phyloP scores from a whole-genome alignment of 2,888 invertebrate species.

The Drosophila hamatofila region DNA sequence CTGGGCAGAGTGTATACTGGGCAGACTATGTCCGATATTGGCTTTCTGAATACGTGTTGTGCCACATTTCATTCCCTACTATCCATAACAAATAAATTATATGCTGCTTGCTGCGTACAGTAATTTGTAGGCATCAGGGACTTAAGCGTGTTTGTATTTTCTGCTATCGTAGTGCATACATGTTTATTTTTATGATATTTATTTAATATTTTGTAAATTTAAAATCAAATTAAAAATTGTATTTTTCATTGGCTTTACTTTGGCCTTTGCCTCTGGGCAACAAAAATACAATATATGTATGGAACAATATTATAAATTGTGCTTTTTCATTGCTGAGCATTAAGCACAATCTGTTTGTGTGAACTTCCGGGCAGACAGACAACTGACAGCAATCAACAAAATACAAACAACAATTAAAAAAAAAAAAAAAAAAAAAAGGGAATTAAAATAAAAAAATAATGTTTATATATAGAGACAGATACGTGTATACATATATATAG shows the following conservation, averaged over 20 bases:
- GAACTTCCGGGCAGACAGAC: conserved; percentile 22
- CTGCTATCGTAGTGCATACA: background rate
- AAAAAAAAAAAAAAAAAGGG: background rate
- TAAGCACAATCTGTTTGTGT: conserved; percentile 33
- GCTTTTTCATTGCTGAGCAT: conserved; percentile 19
- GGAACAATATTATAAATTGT: conserved; percentile 19
- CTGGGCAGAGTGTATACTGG: no score
- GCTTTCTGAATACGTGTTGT: no score
- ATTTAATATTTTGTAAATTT: background rate
- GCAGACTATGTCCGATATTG: no score
- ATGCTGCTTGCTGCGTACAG: no score
- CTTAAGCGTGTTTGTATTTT: background rate
- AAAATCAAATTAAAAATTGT: background rate
- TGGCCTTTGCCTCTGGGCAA: background rate
- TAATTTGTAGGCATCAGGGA: no score
- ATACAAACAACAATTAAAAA: background rate
- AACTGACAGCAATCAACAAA: conserved; percentile 25
- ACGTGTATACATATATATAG: background rate
- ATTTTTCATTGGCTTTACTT: background rate
- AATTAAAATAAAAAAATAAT: background rate
- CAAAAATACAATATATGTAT: background rate
- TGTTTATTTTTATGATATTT: background rate
- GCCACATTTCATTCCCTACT: background rate
- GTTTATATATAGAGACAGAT: background rate
- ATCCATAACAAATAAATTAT: background rate